phyloP scores from a whole-genome alignment of 2,888 invertebrate genomes.

The Lasioglossum zephyrum region DNA sequence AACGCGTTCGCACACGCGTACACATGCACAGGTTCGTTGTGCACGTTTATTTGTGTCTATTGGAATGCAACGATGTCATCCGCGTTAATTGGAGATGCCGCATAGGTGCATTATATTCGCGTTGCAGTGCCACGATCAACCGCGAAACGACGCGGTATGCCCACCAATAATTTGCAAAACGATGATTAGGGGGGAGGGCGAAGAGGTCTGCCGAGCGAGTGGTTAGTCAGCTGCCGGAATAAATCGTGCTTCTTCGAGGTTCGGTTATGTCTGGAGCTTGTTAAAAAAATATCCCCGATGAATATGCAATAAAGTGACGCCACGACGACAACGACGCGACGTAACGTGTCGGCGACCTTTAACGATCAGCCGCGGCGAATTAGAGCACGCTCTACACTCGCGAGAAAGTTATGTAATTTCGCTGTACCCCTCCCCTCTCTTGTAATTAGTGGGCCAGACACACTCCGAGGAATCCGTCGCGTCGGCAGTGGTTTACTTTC shows the following conservation, averaged over 20 bases:
- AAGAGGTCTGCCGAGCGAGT: conserved; percentile 27
- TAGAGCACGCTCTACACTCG: conserved; percentile 67
- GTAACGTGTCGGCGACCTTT: conserved; percentile 58
- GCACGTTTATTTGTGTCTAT: conserved; percentile 62
- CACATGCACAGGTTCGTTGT: not conserved
- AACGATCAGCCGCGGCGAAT: conserved; percentile 72
- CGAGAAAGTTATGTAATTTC: conserved; percentile 74
- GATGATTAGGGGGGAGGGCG: conserved; percentile 62
- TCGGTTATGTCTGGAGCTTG: conserved; percentile 43
- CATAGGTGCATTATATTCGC: conserved; percentile 60
- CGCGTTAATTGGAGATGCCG: conserved; percentile 68
- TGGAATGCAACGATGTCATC: conserved; percentile 63
- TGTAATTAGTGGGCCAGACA: conserved; percentile 63
- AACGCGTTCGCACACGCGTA: no score
- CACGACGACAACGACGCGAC: not conserved
- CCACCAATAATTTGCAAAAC: conserved; percentile 70
- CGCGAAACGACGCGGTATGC: conserved; percentile 48
- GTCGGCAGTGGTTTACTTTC: conserved; percentile 62
- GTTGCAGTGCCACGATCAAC: conserved; percentile 53
- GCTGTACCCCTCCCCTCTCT: conserved; percentile 45
- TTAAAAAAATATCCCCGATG: conserved; percentile 70
- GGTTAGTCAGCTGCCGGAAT: not conserved
- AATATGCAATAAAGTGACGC: conserved; percentile 70
- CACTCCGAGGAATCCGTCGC: conserved; percentile 52
- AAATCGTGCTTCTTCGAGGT: conserved; percentile 58